Base-by-base conservation (phyloP, 2,113 vertebrate genomes). In the Sylvilagus bachmani region DNA sequence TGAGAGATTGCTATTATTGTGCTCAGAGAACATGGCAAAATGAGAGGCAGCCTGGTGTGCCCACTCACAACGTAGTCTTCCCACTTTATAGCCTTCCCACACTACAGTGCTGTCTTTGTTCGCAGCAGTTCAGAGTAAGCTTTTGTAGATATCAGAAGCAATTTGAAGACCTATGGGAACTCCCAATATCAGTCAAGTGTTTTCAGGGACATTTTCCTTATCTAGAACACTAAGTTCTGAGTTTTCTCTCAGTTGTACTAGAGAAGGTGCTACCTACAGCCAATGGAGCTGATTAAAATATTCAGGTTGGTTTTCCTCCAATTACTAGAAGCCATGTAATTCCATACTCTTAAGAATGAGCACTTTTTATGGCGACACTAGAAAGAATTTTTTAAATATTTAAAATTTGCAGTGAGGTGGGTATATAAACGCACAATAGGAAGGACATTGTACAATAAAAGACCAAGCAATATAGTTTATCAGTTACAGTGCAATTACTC, bases 401-500 rank as follows among this genome's bases (percentile, higher is more conserved):
- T 83, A 13, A 87, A 66, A 70, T 82, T 71, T 64, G 24, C 38
- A 19, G 27, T 83, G 74, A 87, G 13, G n/a, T 77, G 14, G 7
- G 3, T 91, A 77, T 83, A 87, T 44, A 70, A 82, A 31, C 49
- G 38, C 81, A 81, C 75, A 67, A 70, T 25, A 44, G 64, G n/a
- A 90, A 81, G 61, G 27, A 58, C 33, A 31, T 5, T n/a, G 51
- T 77, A 77, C 53, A 70, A 70, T 70, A 70, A 93, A 90, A 71
- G 12, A 64, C 53, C 12, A 75, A 87, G 53, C 51, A 71, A 71
- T 93, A 77, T 36, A 83, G 4, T 77, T 75, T 93, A 83, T 75
- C 53, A 77, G n/a, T 77, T 89, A 73, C 10, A 55, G 19, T 49
- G 74, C 81, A 90, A 90, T 93, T 77, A 64, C 38, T 75, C 61